Percentiles rank a stretch among this genome's conserved stretches.
These are phyloP conservation scores for Gymnocypris eckloni DNA, from an alignment of 2,797 vertebrate species.

Conservation along the genomic window DNA sequence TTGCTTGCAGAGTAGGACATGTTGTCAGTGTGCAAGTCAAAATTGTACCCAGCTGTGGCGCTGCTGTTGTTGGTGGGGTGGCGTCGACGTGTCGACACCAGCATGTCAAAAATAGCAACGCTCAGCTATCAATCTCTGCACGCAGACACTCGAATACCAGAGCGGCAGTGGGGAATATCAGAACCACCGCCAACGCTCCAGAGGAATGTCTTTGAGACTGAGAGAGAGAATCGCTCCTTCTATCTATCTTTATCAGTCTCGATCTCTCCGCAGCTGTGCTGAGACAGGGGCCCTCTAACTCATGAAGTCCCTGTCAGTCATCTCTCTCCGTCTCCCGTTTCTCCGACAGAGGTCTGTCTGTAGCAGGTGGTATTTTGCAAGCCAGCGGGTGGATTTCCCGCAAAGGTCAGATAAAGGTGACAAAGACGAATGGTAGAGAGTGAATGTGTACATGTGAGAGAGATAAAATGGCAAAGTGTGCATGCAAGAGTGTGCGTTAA, in stretches of 20 bases:
- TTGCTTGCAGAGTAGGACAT: not conserved
- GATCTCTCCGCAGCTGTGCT: conserved; percentile 46
- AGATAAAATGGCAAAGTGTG: not conserved
- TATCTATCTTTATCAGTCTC: conserved; percentile 48
- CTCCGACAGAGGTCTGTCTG: conserved; percentile 17
- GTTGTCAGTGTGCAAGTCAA: not conserved
- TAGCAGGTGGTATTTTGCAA: conserved; percentile 34
- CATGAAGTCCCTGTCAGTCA: conserved; percentile 49
- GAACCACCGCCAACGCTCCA: conserved; percentile 24
- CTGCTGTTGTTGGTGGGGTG: conserved; percentile 50
- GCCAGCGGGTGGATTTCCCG: conserved; percentile 32
- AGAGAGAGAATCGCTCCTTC: conserved; percentile 41
- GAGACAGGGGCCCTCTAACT: conserved; percentile 41
- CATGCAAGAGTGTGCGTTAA: conserved; percentile 20
- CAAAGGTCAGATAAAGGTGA: conserved; percentile 39
- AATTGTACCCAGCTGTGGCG: conserved; percentile 50
- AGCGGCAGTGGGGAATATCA: conserved; percentile 43
- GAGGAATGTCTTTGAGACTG: conserved; percentile 29
- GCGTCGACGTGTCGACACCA: conserved; percentile 40
- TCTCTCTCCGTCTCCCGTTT: conserved; percentile 16
- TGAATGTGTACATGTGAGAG: not conserved
- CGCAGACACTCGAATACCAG: conserved; percentile 46
- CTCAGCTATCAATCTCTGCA: conserved; percentile 54
- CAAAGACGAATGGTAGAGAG: conserved; percentile 21
- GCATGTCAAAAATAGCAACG: conserved; percentile 58